These are phyloP conservation scores for Saxidomus purpurata DNA, from an alignment of 1,140 invertebrate species.

Conservation along the genomic window DNA sequence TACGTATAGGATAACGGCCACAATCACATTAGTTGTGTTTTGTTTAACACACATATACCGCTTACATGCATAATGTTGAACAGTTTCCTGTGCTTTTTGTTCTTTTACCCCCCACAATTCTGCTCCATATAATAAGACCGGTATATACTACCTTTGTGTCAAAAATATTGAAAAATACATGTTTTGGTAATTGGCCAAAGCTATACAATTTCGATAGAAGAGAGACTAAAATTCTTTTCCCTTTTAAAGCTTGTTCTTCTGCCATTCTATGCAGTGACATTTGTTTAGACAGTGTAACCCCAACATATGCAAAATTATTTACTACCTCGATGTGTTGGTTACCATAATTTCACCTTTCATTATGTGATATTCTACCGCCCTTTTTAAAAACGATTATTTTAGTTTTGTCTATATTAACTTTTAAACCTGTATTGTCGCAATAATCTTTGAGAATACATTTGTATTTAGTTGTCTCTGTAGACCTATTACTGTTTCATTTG, in stretches of 20 bases:
- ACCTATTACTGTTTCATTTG: slow-evolving; percentile 3
- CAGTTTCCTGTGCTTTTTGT: neutral
- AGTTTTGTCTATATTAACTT: neutral
- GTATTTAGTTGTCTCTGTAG: slow-evolving; percentile 11
- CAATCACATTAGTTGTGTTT: neutral
- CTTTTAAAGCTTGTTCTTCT: neutral
- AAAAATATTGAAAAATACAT: slow-evolving; percentile 19
- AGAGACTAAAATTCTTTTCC: neutral
- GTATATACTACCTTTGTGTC: neutral
- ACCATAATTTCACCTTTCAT: neutral
- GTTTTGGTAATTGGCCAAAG: neutral
- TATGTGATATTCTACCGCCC: neutral
- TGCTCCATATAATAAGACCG: neutral
- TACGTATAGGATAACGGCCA: too few species aligned
- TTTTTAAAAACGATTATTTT: slow-evolving; percentile 24
- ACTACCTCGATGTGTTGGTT: neutral
- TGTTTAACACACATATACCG: neutral
- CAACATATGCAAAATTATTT: neutral
- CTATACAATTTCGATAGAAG: neutral
- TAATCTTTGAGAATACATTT: neutral
- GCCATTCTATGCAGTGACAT: slow-evolving; percentile 3
- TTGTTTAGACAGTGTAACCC: neutral
- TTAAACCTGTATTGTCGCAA: neutral
- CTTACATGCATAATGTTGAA: slow-evolving; percentile 12
- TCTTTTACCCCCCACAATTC: neutral